Evolutionary conservation across 2,888 invertebrate species (phyloP).

Genomic region (Dryomyza anilis): DNA sequence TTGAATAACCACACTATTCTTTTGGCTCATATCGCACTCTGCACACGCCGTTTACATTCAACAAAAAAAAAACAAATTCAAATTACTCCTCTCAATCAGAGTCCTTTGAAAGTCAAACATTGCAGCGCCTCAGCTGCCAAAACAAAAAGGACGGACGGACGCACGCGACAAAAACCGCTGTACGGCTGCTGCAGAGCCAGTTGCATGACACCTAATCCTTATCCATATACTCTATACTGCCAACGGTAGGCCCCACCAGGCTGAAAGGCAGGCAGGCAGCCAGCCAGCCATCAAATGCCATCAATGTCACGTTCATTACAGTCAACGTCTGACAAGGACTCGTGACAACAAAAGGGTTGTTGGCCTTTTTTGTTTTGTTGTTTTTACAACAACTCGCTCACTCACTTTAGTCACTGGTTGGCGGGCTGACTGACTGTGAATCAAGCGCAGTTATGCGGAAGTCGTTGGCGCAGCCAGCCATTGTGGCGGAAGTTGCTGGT

Average conservation of each 20-base stretch:
- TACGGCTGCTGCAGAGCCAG: neutral
- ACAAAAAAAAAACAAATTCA: too few species aligned
- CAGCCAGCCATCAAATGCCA: conserved; percentile 42
- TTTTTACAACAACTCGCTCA: neutral
- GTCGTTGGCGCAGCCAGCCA: neutral
- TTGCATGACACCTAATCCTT: neutral
- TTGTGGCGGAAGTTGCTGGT: conserved; percentile 9
- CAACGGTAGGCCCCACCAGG: too few species aligned
- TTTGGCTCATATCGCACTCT: too few species aligned
- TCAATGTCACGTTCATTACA: conserved; percentile 52
- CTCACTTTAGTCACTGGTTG: neutral
- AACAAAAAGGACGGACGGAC: neutral
- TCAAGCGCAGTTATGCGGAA: conserved; percentile 15
- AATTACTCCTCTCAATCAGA: too few species aligned
- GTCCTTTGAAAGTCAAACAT: too few species aligned
- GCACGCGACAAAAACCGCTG: neutral
- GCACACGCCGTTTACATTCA: too few species aligned
- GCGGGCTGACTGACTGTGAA: neutral
- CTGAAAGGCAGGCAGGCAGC: too few species aligned
- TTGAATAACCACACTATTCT: too few species aligned
- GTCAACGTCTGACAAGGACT: conserved; percentile 10
- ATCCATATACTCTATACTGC: too few species aligned
- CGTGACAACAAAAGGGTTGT: neutral
- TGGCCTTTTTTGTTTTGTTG: neutral
- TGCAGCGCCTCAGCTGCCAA: too few species aligned